Conservation (phyloP, 2,888 invertebrate species). For the Vannuccia rotundouncinata region DNA sequence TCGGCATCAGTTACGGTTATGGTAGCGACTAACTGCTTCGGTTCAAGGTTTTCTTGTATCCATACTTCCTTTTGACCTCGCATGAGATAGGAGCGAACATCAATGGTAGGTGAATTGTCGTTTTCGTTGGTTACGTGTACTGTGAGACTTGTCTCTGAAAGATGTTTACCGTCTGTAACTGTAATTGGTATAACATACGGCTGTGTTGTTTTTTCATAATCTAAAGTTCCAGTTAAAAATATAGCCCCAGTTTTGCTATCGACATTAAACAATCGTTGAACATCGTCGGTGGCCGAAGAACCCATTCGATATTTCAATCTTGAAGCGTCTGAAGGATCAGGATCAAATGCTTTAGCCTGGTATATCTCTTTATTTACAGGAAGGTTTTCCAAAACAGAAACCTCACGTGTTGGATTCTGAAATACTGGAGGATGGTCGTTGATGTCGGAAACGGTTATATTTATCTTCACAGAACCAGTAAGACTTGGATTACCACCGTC, state of each 20-base stretch:
- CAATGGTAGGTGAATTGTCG: conserved; percentile 31
- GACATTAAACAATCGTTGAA: neutral
- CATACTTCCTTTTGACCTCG: neutral
- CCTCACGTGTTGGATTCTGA: neutral
- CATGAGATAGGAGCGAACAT: neutral
- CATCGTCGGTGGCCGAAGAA: conserved; percentile 21
- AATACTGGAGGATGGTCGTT: conserved; percentile 34
- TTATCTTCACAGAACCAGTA: conserved; percentile 25
- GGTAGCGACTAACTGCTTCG: neutral
- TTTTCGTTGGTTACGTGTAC: conserved; percentile 24
- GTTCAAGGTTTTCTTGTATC: conserved; percentile 20
- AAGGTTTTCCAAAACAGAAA: neutral
- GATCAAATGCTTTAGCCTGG: conserved; percentile 25
- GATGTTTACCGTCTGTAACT: conserved; percentile 31
- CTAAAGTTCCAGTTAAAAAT: neutral
- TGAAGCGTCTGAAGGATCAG: neutral
- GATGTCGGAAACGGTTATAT: conserved; percentile 32
- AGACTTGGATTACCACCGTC: conserved; percentile 32
- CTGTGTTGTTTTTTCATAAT: conserved; percentile 24
- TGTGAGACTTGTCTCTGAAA: neutral
- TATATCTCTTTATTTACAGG: neutral
- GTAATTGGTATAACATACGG: conserved; percentile 31
- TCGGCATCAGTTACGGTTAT: conserved; percentile 18
- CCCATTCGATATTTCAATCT: conserved; percentile 30
- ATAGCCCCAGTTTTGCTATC: conserved; percentile 6